Evolutionary conservation across 2,888 invertebrate species (phyloP).

Genomic region (Chrysina gloriosa): DNA sequence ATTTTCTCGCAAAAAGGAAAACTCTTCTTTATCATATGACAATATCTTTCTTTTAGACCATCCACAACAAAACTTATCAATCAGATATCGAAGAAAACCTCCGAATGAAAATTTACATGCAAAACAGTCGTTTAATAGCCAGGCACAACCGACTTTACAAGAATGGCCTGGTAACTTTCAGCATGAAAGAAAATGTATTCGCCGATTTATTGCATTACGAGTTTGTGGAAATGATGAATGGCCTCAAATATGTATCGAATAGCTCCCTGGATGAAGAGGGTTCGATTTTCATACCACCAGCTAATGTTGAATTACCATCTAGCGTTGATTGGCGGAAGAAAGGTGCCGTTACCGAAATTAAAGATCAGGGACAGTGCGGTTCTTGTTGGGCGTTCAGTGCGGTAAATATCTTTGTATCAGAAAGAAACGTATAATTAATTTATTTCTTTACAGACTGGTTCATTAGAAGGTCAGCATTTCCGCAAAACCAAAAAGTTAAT

Average conservation of each 20-base stretch:
- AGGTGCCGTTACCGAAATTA: conserved; percentile 90
- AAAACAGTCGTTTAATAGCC: conserved; percentile 85
- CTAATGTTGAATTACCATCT: conserved; percentile 78
- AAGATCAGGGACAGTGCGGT: conserved; percentile 91
- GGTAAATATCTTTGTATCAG: conserved; percentile 66
- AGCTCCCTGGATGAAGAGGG: conserved; percentile 51
- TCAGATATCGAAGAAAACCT: conserved; percentile 82
- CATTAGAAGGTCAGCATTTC: conserved; percentile 49
- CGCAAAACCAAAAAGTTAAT: conserved; percentile 52
- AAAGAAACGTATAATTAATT: neutral
- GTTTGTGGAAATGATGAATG: conserved; percentile 75
- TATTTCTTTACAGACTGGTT: conserved; percentile 39
- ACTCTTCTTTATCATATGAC: conserved; percentile 12
- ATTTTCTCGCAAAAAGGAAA: neutral
- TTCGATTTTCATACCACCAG: conserved; percentile 74
- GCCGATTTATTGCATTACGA: conserved; percentile 89
- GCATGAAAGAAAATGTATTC: conserved; percentile 82
- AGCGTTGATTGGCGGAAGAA: conserved; percentile 85
- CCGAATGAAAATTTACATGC: conserved; percentile 88
- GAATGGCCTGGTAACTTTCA: conserved; percentile 73
- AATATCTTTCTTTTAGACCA: conserved; percentile 51
- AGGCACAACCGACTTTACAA: conserved; percentile 83
- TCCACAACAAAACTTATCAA: conserved; percentile 67
- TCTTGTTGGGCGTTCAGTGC: conserved; percentile 94
- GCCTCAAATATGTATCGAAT: conserved; percentile 68